Evolutionary conservation across 2,888 invertebrate genomes (phyloP), one percentile per base, ranked within the genome.

Genomic region (Tillus elongatus): DNA sequence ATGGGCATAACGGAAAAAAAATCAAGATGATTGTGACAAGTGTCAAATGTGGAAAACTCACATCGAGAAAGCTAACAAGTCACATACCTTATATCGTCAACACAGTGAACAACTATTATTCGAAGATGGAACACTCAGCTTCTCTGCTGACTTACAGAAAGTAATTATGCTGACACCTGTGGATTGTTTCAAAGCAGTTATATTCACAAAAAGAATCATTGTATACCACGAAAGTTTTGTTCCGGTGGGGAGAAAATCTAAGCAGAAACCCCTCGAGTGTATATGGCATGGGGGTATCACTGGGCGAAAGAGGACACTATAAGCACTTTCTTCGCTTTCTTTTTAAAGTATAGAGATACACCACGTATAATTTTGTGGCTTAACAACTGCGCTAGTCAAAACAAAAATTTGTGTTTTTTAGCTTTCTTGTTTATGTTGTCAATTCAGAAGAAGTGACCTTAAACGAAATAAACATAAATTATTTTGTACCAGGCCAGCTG

Each of bases 361-460:
- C 32, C 36, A 16, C 35, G 36, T 6, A 36, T 47, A 26, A 37
- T 33, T 13, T 14, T 48, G 14, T 47, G 45, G 47, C 35, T 47
- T 10, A 43, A 46, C 28, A 46, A 48, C 37, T 46, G 44, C 29
- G 27, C 42, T 14, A 32, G 35, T n/a, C 44, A 46, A 33, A 48
- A 48, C 33, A 46, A 46, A 16, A 44, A 48, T 29, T 46, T 42
- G 41, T 13, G 27, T 24, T 46, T n/a, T 42, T 45, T 36, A 28
- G 15, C 10, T 49, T 42, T 33, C 33, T 47, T 13, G 31, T 41
- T 12, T 44, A 42, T 35, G 28, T 46, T 4, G 30, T 47, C 12
- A 46, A 46, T n/a, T 32, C n/a, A n/a, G n/a, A n/a, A n/a, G n/a
- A n/a, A n/a, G n/a, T n/a, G n/a, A n/a, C n/a, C n/a, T n/a, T n/a